Evolutionary conservation across 2,797 vertebrate species (phyloP), one percentile per base, ranked within the genome.

Genomic region (Pitangus sulphuratus): DNA sequence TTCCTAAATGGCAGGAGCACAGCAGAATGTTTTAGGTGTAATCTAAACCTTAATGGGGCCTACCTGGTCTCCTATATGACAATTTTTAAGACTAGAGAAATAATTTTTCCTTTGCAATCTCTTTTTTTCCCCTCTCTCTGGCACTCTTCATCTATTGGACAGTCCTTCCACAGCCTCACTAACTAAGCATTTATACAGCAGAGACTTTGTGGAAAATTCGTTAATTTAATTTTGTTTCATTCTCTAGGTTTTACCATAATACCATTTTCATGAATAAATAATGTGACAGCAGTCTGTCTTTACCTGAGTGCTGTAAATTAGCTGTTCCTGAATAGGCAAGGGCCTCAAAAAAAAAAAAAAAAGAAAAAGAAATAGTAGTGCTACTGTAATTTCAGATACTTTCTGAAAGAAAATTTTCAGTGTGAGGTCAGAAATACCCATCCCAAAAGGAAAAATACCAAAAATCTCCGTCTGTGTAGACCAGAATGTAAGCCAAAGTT

Each of bases 121-220:
- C 37, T 48, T 48, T 22, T 45, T 87, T 50, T 82, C 5, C 3
- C 53, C 10, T 54, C 33, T 74, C 33, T 6, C 8, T 66, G 25
- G 5, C 8, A 37, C 9, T 62, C 24, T 58, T 80, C 17, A 58
- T 35, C 25, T 77, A 3, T 61, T 83, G 44, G 69, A 16, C 48
- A 75, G 25, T 65, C 17, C 37, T 77, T 24, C 82, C 69, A 26
- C 19, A 61, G 28, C 16, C 31, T 78, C 30, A 18, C 21, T 84
- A 56, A 47, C 9, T 26, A 14, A 88, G 37, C 37, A n/a, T 64
- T 84, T 77, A 58, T n/a, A 71, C 26, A 45, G 17, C 1, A 2
- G 19, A 68, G 1, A 30, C 4, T 84, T 45, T 0, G 1, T 15
- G 28, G 13, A 71, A 86, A 60, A 68, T 42, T 42, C 0, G 1